A percentile compares a stretch with the other conserved stretches of the same genome.
phyloP scores from a whole-genome alignment of 2,113 vertebrate genomes.

The Lepisosteus oculatus region DNA sequence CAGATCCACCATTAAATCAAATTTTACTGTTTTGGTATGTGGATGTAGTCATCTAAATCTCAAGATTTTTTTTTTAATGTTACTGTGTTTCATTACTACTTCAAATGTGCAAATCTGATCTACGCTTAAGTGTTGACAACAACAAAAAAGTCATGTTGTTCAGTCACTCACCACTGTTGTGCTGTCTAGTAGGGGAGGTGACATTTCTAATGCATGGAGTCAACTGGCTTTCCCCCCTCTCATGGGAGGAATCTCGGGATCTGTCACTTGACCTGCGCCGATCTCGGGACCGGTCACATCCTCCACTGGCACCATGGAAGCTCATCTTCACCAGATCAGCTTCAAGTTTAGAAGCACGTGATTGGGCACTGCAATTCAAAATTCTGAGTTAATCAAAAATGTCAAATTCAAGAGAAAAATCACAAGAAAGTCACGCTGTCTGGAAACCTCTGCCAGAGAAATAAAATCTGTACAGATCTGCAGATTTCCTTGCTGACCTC shows the following conservation, averaged over 20 bases:
- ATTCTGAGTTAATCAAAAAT: constrained; percentile 10
- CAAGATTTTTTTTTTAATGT: too few species aligned
- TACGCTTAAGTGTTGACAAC: too few species aligned
- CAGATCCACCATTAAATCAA: too few species aligned
- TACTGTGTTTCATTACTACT: too few species aligned
- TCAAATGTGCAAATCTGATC: too few species aligned
- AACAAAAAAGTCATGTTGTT: too few species aligned
- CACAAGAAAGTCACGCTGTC: background rate
- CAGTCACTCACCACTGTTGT: constrained; percentile 79
- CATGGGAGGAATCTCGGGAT: constrained; percentile 95
- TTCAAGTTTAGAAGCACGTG: constrained; percentile 70
- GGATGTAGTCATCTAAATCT: too few species aligned
- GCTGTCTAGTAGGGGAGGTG: constrained; percentile 92
- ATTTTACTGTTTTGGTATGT: too few species aligned
- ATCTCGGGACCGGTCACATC: constrained; percentile 89
- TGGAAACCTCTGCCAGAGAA: constrained; percentile 13
- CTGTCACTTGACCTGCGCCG: constrained; percentile 92
- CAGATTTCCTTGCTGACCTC: background rate
- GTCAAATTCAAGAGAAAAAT: constrained; percentile 24
- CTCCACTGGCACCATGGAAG: constrained; percentile 85
- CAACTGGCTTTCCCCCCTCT: constrained; percentile 90
- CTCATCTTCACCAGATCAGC: constrained; percentile 85
- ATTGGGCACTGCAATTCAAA: constrained; percentile 61
- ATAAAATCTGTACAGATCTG: background rate
- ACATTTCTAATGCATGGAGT: constrained; percentile 97